Conservation (phyloP, 2,113 vertebrate genomes). For the Varanus salvator region DNA sequence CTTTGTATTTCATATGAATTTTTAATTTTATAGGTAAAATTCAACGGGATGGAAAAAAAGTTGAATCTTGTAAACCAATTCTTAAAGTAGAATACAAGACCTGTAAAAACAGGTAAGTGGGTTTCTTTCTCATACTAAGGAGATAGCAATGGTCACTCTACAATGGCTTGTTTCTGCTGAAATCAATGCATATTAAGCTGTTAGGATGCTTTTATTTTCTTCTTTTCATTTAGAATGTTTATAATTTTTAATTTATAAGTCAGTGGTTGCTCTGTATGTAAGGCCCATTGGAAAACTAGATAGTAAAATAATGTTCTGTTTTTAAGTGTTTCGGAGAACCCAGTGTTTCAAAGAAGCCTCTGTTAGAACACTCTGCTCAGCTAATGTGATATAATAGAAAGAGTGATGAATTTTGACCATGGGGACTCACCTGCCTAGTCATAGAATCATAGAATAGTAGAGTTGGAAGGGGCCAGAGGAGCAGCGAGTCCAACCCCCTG, state of each 20-base stretch:
- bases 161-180: not conserved
- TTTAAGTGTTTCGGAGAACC: not conserved
- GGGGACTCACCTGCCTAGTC: too few relatives aligned
- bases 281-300: not conserved
- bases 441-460: too few relatives aligned
- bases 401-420: not conserved
- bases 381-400: too few relatives aligned
- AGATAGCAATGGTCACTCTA: not conserved
- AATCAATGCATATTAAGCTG: not conserved
- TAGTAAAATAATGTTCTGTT: not conserved
- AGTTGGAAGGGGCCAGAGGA: too few relatives aligned
- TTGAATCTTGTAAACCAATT: slow-evolving; percentile 96
- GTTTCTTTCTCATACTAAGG: slow-evolving; percentile 7
- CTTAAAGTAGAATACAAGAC: slow-evolving; percentile 99
- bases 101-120: slow-evolving; percentile 88
- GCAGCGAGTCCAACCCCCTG: too few relatives aligned
- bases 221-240: not conserved
- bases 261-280: not conserved
- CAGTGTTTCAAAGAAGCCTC: not conserved
- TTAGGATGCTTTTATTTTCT: not conserved
- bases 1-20: not conserved
- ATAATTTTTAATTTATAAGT: not conserved
- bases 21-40: slow-evolving; percentile 85
- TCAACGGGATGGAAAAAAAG: slow-evolving; percentile 92
- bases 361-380: not conserved